Conservation (phyloP, 2,888 invertebrate genomes). For the Acleris literana region DNA sequence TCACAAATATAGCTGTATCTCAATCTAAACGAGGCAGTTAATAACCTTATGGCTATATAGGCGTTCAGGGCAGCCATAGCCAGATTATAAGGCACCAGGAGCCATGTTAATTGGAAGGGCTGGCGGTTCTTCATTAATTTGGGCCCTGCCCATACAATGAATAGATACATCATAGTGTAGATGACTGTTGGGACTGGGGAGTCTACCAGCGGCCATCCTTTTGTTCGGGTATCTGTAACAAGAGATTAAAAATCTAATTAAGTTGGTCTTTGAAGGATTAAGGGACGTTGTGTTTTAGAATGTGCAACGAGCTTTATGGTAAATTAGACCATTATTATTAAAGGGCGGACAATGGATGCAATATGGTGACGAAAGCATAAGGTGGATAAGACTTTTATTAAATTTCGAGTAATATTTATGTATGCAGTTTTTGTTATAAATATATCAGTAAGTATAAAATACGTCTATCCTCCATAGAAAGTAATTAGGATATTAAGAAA, state of each 20-base stretch:
- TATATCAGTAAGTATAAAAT: too few species aligned
- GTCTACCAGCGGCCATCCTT: constrained; percentile 93
- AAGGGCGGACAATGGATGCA: too few species aligned
- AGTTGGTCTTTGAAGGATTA: neutral
- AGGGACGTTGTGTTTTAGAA: too few species aligned
- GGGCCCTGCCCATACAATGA: constrained; percentile 91
- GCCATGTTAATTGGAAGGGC: constrained; percentile 89
- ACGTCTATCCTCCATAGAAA: too few species aligned
- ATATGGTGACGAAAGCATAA: too few species aligned
- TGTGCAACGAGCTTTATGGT: too few species aligned
- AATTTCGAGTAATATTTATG: too few species aligned
- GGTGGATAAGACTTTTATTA: too few species aligned
- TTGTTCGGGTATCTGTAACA: constrained; percentile 89
- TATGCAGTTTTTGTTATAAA: too few species aligned
- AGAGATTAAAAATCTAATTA: constrained; percentile 27
- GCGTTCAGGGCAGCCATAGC: constrained; percentile 92
- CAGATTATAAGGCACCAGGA: constrained; percentile 93
- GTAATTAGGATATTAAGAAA: too few species aligned
- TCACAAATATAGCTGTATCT: constrained; percentile 94
- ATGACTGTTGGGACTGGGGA: constrained; percentile 89
- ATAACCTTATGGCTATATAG: constrained; percentile 91
- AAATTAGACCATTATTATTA: too few species aligned
- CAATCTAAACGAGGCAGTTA: constrained; percentile 88
- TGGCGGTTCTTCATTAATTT: constrained; percentile 90
- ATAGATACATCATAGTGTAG: constrained; percentile 88